Evolutionary conservation across 1,140 invertebrate genomes (phyloP).

Genomic region (Gonioctena quinquepunctata): DNA sequence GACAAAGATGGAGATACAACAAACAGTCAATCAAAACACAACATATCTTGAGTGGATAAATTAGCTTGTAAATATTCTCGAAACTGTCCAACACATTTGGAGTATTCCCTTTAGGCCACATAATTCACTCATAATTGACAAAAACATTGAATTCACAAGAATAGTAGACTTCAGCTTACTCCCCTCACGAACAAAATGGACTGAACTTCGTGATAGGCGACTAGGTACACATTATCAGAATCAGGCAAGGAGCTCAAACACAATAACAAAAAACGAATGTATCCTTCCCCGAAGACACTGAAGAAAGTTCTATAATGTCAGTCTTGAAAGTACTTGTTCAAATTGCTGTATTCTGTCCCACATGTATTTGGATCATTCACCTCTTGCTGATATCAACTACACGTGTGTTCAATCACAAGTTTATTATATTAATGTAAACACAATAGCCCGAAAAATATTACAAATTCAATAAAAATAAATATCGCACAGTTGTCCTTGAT

Average conservation of each 20-base stretch:
- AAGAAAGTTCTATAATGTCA: background rate
- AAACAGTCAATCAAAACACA: conserved; percentile 29
- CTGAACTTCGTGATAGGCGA: conserved; percentile 15
- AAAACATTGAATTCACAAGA: conserved; percentile 6
- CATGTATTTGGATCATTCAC: conserved; percentile 22
- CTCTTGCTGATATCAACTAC: conserved; percentile 13
- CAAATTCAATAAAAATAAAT: background rate
- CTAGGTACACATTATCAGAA: background rate
- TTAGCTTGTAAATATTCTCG: conserved; percentile 9
- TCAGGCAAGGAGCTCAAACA: conserved; percentile 1
- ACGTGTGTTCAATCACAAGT: conserved; percentile 16
- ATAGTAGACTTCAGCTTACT: conserved; percentile 17
- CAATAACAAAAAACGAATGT: conserved; percentile 12
- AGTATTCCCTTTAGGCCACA: conserved; percentile 9
- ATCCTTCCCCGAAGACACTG: background rate
- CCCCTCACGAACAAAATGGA: conserved; percentile 19
- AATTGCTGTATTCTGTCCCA: conserved; percentile 5
- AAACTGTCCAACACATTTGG: background rate
- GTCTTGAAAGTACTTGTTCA: background rate
- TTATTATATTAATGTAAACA: background rate
- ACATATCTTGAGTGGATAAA: conserved; percentile 1
- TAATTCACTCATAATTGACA: conserved; percentile 6
- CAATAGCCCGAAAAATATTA: background rate
- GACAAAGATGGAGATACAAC: conserved; percentile 43
- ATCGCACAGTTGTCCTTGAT: background rate